Evolutionary conservation across 2,888 invertebrate genomes (phyloP), one percentile per base, ranked within the genome.

Genomic region (Oasisia sp.): DNA sequence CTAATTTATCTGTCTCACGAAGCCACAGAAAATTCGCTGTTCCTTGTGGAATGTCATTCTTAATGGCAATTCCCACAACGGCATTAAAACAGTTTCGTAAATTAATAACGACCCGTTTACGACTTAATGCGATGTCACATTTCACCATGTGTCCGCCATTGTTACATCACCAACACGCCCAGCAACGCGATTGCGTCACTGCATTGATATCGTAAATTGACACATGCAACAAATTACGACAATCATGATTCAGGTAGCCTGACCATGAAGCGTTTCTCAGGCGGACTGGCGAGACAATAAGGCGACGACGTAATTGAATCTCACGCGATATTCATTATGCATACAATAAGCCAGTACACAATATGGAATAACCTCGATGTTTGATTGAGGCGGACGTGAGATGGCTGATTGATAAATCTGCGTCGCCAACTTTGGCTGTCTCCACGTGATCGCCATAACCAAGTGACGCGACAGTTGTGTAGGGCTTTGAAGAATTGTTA

Each of bases 321-420:
- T 74, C 74, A 27, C 74, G n/a, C n/a, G 74, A 27, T 74, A 74
- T 74, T 74, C 74, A 74, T 74, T 74, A 74, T 74, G 74, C 74
- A 74, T 74, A 74, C 74, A 74, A 27, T 74, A 27, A 5, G 74
- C 3, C 38, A 38, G 27, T 7, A 74, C 74, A 74, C 74, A 74
- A 74, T 74, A 19, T 74, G 27, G 74, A 74, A 74, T 74, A 74
- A 74, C 19, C 74, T 19, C 74, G 74, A 19, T 74, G 74, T 74
- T 19, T 74, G n/a, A 74, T 74, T 74, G 74, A 19, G n/a, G n/a
- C 74, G 74, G 27, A 74, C 74, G 74, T 27, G 74, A 74, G 27
- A 74, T 27, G 74, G 74, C 7, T 74, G 74, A 19, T 14, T 74
- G 27, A 74, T 19, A 74, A 74, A 74, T 74, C 74, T 74, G 3